phyloP scores from a whole-genome alignment of 2,113 vertebrate species.

The Pavo muticus region DNA sequence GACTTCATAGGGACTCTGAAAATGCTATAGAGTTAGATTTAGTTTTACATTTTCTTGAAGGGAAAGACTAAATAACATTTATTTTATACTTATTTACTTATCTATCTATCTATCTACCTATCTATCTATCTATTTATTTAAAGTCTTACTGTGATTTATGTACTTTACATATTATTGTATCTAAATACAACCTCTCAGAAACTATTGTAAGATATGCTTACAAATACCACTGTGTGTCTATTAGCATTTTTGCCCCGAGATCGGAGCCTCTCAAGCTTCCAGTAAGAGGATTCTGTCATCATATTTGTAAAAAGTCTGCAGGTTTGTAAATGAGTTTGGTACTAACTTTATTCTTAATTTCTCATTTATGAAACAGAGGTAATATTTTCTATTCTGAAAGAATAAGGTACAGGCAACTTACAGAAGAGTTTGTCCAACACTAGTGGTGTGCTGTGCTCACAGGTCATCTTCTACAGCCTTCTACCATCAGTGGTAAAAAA shows the following conservation, averaged over 20 bases:
- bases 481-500: neutral
- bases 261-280: accelerated
- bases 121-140: no score
- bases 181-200: neutral
- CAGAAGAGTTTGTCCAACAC: neutral
- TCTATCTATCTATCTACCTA: no score
- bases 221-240: neutral
- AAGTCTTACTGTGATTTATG: neutral
- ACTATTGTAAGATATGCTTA: neutral
- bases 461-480: neutral
- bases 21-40: neutral
- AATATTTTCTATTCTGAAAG: neutral
- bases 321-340: neutral
- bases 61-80: neutral
- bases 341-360: neutral
- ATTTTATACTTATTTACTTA: no score
- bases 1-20: neutral
- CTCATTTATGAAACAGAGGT: neutral
- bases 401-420: neutral
- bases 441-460: neutral
- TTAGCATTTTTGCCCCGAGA: neutral
- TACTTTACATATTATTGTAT: neutral
- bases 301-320: neutral
- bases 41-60: neutral
- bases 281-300: neutral